These are phyloP conservation scores for Mizuhopecten yessoensis DNA, from an alignment of 1,140 invertebrate species.

Conservation along the genomic window DNA sequence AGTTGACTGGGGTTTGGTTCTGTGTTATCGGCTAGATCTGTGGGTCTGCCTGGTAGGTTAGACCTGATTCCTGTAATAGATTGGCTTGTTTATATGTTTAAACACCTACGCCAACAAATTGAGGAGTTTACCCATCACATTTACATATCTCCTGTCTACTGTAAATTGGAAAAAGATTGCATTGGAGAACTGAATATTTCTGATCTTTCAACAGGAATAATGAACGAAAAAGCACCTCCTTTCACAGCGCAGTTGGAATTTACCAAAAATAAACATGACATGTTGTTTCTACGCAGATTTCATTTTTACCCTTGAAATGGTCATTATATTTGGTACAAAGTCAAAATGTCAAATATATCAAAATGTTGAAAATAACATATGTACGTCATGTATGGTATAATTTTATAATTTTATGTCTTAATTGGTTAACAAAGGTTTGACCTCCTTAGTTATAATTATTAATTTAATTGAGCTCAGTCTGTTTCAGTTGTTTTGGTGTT, in stretches of 20 bases:
- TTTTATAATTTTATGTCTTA: too few relatives aligned
- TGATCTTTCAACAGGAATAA: background rate
- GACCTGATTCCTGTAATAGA: background rate
- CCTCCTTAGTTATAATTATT: too few relatives aligned
- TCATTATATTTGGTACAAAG: background rate
- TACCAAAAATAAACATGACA: background rate
- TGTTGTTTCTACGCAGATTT: background rate
- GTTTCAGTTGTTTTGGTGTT: too few relatives aligned
- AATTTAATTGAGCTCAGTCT: too few relatives aligned
- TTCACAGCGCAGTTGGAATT: too few relatives aligned
- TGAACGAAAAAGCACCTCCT: too few relatives aligned
- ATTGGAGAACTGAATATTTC: background rate
- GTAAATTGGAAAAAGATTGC: background rate
- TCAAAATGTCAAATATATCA: too few relatives aligned
- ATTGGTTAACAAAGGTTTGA: too few relatives aligned
- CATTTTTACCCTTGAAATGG: background rate
- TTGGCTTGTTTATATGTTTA: constrained; percentile 16
- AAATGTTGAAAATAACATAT: too few relatives aligned
- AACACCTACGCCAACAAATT: constrained; percentile 6
- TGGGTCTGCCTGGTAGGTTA: background rate
- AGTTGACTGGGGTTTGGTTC: background rate
- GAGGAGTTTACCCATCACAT: background rate
- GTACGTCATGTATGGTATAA: too few relatives aligned
- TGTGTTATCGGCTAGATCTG: background rate
- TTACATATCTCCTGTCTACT: background rate